Evolutionary conservation across 2,797 vertebrate species (phyloP), one percentile per base, ranked within the genome.

Genomic region (Acipenser ruthenus): DNA sequence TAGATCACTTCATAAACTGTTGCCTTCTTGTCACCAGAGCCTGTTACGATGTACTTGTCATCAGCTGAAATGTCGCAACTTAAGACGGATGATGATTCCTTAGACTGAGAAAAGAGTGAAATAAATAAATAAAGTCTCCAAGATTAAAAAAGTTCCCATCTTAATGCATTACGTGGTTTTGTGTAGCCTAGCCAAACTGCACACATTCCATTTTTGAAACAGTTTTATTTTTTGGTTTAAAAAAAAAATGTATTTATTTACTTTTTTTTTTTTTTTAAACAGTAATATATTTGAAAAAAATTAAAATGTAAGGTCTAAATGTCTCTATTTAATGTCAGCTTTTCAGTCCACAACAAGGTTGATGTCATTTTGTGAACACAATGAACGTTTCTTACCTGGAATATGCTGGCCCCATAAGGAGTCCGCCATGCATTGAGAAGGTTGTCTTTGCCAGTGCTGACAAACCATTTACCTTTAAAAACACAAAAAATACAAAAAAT

Each of bases 1-100:
- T 92, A 92, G 83, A 92, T 91, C 73, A 92, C 90, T 80, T 92
- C 90, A 37, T 92, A 92, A 70, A 92, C 90, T 0, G 90, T 92
- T 66, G 90, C 90, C 78, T 92, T 92, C 83, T 92, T 92, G 82
- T 92, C 90, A 1, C 90, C 90, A 0, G 90, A 92, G 68, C 90
- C 90, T 0, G 90, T 92, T 77, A 92, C 90, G 0, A 92, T 92
- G 82, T 92, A 92, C 79, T 92, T 92, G 79, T 92, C 90, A 10
- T 92, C 90, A 15, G 90, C 88, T 0, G 90, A 92, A 78, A 92
- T 92, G 84, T 92, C 90, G 23, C 90, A 92, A 83, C 90, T 92
- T 81, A 92, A 79, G 72, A 92, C 90, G 1, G 90, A 92, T 4
- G 90, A 92, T 6, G 90, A 91, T 73, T 92, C 90, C 79, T 92